Evolutionary conservation across 2,797 vertebrate genomes (phyloP), one percentile per base, ranked within the genome.

Genomic region (Oreonectes daqikongensis): DNA sequence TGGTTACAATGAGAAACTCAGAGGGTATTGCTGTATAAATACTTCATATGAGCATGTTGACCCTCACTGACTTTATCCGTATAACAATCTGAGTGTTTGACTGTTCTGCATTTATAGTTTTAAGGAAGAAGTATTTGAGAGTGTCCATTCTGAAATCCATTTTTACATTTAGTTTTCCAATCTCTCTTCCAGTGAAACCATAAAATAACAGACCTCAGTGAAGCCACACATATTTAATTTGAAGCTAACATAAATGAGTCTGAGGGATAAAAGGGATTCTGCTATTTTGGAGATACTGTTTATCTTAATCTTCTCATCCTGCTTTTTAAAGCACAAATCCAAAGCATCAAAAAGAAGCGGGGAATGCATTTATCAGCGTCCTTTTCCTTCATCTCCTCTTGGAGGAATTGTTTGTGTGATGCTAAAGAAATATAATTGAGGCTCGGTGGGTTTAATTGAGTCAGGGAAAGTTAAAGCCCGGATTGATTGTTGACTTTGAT

Each of bases 401-500:
- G 30, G 61, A 22, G 32, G 40, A 60, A 44, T 48, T 66, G 82
- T 85, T 84, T 84, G 82, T 78, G 81, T 32, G 42, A 77, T 69
- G 70, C 55, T 46, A 72, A 80, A 61, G 77, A 83, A 84, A 88
- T 85, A 86, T 85, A 87, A 88, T 85, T 82, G 84, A 84, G 87
- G 86, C 79, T 24, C 83, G 87, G 87, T 78, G 85, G 82, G 87
- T 88, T 90, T 87, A 86, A 91, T 90, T 89, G 84, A 72, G 55
- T 72, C 78, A 79, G 67, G 83, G 85, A 83, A 75, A 78, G 81
- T 85, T 81, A 83, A 88, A 79, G 60, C 79, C 65, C 11, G 60
- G 84, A 90, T 69, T 74, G 81, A 78, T 80, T 77, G 69, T 76
- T 68, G 44, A 70, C 70, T 67, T 77, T 78, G 44, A 72, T 28